Evolutionary conservation across 2,797 vertebrate genomes (phyloP).

Genomic region (Phaenicophaeus curvirostris): DNA sequence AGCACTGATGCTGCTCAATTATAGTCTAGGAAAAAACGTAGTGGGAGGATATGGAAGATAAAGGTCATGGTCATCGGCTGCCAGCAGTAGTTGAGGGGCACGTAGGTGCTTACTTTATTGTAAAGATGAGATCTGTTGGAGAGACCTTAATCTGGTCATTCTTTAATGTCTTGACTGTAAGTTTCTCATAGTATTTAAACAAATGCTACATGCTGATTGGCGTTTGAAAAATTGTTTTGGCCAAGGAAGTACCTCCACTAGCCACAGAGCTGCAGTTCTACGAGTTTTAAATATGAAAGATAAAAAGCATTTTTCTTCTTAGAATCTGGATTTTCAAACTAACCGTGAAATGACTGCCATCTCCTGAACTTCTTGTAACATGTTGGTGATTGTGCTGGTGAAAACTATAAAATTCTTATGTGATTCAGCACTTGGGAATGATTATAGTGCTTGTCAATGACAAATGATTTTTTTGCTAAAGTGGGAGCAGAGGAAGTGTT

Average conservation of each 20-base stretch:
- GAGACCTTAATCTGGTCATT: background rate
- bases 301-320: background rate
- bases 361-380: background rate
- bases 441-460: background rate
- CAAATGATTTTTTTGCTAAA: background rate
- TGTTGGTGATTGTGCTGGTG: background rate
- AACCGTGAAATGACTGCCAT: background rate
- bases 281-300: background rate
- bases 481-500: too few relatives aligned
- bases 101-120: background rate
- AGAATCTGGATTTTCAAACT: background rate
- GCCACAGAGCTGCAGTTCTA: background rate
- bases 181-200: background rate
- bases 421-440: background rate
- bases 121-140: background rate
- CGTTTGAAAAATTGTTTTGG: background rate
- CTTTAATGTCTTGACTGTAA: background rate
- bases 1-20: background rate
- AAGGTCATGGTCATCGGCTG: background rate
- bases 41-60: background rate
- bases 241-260: background rate
- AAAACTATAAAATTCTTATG: background rate
- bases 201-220: background rate
- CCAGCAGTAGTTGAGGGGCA: background rate
- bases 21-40: background rate